Base-by-base conservation (phyloP, 2,797 vertebrate genomes). In the Podargus strigoides region DNA sequence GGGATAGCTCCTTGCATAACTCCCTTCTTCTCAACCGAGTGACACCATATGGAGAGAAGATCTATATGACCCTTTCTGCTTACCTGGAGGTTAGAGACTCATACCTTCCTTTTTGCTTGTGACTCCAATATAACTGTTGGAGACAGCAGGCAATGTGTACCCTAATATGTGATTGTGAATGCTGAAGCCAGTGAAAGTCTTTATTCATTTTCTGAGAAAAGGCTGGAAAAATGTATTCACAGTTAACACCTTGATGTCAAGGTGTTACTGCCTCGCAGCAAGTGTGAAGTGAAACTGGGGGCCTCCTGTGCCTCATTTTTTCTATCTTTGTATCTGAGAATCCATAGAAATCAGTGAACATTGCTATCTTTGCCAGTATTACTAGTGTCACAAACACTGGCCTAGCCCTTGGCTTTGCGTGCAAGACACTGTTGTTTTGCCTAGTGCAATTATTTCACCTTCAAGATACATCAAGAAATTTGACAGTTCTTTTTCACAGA, bases 1-100 rank as follows among this genome's bases (percentile, higher is more conserved):
- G 99, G 99, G 99, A 99, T 94, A 99, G 99, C 96, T 99, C 99
- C 36, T 97, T 99, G 85, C 99, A 99, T 95, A 99, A 99, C 97
- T 99, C 99, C 72, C 99, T 99, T 32, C 98, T 99, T 56, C 98
- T 99, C 52, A 99, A 99, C 95, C 97, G 99, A 52, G 98, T 99
- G 90, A 99, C 99, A 14, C 99, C 99, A 0, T 99, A 99, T 5
- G 99, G 99, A 95, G 99, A 99, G 97, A 99, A 99, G 98, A 99
- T 99, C 96, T 99, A 97, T 94, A 99, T 99, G 99, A 99, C 99
- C 50, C 96, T 99, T 87, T 99, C 99, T 30, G 99, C 99, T 21
- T 99, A 99, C 97, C 97, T 99, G 89, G 99, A 99, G 99, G 99
- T 99, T 86, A 97, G 98, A 87, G 21, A 49, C 23, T 32, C 28